These are phyloP conservation scores for Pavo muticus DNA, from an alignment of 2,113 vertebrate genomes.

Conservation along the genomic window DNA sequence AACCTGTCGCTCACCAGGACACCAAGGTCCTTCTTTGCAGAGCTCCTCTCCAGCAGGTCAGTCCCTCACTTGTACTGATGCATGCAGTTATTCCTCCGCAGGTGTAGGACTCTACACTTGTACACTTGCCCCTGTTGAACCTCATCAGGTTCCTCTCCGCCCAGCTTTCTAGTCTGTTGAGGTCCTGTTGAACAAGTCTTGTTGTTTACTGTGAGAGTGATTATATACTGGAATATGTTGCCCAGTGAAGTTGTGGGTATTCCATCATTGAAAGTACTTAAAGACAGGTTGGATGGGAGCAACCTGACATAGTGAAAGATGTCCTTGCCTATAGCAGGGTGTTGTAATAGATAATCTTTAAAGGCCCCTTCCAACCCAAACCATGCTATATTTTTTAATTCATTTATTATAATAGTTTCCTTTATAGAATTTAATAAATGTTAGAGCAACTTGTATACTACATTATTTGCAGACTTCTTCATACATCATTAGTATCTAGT, in stretches of 20 bases:
- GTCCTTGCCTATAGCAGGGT: not conserved
- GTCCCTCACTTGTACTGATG: no score
- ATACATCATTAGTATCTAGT: not conserved
- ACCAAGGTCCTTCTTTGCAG: no score
- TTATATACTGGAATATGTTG: not conserved
- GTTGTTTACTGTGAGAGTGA: not conserved
- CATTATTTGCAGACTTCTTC: not conserved
- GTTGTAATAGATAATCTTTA: not conserved
- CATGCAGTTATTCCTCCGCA: no score
- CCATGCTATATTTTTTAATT: not conserved
- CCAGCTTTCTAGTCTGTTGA: no score
- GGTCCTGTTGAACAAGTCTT: no score
- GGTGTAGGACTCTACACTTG: no score
- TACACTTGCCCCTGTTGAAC: no score
- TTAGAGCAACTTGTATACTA: not conserved
- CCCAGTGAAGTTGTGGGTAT: not conserved
- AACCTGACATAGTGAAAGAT: not conserved
- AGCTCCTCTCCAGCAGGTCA: no score
- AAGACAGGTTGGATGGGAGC: not conserved
- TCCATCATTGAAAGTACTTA: not conserved
- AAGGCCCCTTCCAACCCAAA: not conserved
- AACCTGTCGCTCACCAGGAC: no score
- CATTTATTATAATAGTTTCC: not conserved
- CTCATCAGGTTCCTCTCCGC: no score
- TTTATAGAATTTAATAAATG: not conserved